These are phyloP conservation scores for Apocrypta bakeri DNA, from an alignment of 1,140 invertebrate species.

Conservation along the genomic window DNA sequence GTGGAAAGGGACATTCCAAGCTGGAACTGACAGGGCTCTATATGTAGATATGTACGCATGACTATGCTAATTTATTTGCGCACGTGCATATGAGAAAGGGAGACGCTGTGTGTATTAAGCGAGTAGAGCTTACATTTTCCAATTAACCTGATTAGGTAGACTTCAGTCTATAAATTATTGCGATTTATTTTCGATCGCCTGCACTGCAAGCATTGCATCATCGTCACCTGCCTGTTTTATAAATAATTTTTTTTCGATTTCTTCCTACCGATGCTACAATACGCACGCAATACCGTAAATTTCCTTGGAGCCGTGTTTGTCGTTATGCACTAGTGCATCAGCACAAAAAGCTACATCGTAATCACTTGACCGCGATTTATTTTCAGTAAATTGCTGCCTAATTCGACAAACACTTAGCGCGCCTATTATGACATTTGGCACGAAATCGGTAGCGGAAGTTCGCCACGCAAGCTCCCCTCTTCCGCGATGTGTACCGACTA, in stretches of 20 bases:
- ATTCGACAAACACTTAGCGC: conserved; percentile 35
- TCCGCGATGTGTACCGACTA: background rate
- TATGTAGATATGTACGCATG: too few species aligned
- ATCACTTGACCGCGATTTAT: conserved; percentile 9
- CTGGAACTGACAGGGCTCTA: background rate
- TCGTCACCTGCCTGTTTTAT: background rate
- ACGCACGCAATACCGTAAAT: background rate
- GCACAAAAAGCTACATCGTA: background rate
- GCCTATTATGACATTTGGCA: conserved; percentile 40
- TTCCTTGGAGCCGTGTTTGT: background rate
- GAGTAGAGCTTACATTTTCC: conserved; percentile 4
- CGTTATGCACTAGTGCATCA: background rate
- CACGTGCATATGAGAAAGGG: background rate
- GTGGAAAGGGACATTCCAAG: background rate
- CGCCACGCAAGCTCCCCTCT: background rate
- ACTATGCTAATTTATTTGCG: conserved; percentile 17
- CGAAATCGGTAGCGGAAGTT: conserved; percentile 17
- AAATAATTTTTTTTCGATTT: background rate
- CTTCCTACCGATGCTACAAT: background rate
- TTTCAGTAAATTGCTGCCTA: conserved; percentile 31
- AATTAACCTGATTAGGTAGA: conserved; percentile 45
- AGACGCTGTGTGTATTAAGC: background rate
- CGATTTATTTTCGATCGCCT: conserved; percentile 41
- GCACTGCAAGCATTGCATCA: background rate
- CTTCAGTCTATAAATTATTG: conserved; percentile 25